These are phyloP conservation scores for Spinibarbus caldwelli DNA, from an alignment of 2,797 vertebrate genomes.

Conservation along the genomic window DNA sequence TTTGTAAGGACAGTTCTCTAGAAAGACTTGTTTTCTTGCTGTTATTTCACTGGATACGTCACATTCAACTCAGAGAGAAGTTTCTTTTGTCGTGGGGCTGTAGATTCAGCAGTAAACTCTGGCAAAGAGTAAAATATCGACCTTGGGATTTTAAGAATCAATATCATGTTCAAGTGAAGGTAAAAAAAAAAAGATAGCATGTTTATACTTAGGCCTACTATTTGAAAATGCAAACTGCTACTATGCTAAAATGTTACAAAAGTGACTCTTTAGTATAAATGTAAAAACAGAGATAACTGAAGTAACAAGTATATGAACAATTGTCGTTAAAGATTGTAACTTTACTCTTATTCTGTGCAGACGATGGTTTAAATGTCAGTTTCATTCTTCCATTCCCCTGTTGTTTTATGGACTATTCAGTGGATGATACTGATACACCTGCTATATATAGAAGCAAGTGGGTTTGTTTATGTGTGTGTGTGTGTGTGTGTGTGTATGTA, in stretches of 20 bases:
- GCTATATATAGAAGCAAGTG: neutral
- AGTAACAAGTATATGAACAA: neutral
- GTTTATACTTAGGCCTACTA: too few species aligned
- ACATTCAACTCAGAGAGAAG: too few species aligned
- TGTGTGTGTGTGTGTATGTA: conserved; percentile 11
- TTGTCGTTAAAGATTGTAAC: too few species aligned
- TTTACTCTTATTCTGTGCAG: neutral
- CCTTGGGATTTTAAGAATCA: too few species aligned
- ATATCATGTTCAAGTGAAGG: too few species aligned
- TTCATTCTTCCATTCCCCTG: neutral
- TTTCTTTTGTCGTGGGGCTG: too few species aligned
- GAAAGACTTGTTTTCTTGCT: too few species aligned
- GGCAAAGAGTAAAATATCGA: too few species aligned
- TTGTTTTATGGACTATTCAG: neutral
- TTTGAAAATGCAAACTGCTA: neutral
- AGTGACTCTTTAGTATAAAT: neutral
- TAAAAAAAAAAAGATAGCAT: too few species aligned
- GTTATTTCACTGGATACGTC: too few species aligned
- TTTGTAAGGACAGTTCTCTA: too few species aligned
- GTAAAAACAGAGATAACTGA: neutral
- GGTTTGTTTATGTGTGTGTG: neutral
- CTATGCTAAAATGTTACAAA: neutral
- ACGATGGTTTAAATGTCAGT: neutral
- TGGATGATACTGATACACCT: neutral
- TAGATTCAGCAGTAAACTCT: too few species aligned